Base-by-base conservation (phyloP, 2,113 vertebrate species). In the Ictalurus furcatus region DNA sequence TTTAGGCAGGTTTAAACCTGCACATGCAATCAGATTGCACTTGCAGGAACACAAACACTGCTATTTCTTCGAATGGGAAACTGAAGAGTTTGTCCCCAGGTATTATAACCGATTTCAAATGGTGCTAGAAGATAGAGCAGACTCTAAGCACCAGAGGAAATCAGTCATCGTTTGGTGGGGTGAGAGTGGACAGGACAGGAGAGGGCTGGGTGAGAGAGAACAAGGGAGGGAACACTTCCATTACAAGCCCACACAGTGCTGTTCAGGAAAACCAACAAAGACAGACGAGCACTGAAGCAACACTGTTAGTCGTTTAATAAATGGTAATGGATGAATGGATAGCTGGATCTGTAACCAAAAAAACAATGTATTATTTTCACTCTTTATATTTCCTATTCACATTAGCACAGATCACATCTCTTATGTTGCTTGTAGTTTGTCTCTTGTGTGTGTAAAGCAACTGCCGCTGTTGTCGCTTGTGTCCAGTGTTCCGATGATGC, bases 71-170 rank as follows among this genome's bases (percentile, higher is more conserved):
- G 3, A 37, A 52, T 12, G 6, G 37, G 67, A 85, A 80, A 88
- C 87, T 40, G 94, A 92, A 59, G 95, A 90, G 90, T 69, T 82
- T 91, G 93, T 97, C 97, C 98, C 98, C 97, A 90, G 95, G 96
- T 96, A 96, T 97, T 97, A 99, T 99, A 99, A 99, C 98, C 98
- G 98, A 99, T 99, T 99, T 99, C 98, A 98, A 98, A 99, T 99
- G 98, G 98, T 99, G 98, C 98, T 99, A 99, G 98, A 99, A 96
- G 97, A 95, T 96, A 91, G 86, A 95, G 95, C 91, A 90, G 96
- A 96, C 97, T 99, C 98, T 98, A 97, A 97, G 96, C 98, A 99
- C 97, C 98, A 99, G 94, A 97, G 94, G 98, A 99, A 98, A 99
- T 97, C 98, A 96, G 98, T 99, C 97, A 99, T 99, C 98, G 96